phyloP scores from a whole-genome alignment of 2,888 invertebrate genomes.

The Drosophila acutilabella region DNA sequence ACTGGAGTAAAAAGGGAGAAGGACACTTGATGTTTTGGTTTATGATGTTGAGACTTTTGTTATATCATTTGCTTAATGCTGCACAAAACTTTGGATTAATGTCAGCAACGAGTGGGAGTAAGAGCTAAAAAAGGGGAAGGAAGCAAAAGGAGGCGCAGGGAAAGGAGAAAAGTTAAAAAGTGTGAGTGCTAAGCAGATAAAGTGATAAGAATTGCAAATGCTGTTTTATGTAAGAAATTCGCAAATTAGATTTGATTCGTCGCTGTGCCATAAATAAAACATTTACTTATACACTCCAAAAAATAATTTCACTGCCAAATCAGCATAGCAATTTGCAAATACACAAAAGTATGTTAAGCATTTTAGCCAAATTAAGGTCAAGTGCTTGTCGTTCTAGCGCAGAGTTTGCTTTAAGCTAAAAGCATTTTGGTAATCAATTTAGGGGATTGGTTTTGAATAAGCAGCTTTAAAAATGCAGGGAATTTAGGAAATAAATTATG shows the following conservation, averaged over 20 bases:
- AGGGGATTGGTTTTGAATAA: too few relatives aligned
- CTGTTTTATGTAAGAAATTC: constrained; percentile 21
- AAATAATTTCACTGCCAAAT: not conserved
- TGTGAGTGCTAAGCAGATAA: not conserved
- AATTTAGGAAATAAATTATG: too few relatives aligned
- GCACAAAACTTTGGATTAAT: constrained; percentile 26
- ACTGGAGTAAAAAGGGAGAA: not conserved
- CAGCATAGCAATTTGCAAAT: too few relatives aligned
- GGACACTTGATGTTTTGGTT: constrained; percentile 13
- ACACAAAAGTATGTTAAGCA: too few relatives aligned
- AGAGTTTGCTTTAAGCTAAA: too few relatives aligned
- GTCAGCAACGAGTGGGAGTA: not conserved
- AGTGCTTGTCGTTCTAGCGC: too few relatives aligned
- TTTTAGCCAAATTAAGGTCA: too few relatives aligned
- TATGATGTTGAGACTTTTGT: constrained; percentile 22
- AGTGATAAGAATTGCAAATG: constrained; percentile 23
- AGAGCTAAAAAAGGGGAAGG: not conserved
- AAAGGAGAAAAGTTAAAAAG: not conserved
- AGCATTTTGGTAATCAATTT: too few relatives aligned
- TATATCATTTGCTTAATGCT: constrained; percentile 25
- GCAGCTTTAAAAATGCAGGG: too few relatives aligned
- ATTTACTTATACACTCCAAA: not conserved
- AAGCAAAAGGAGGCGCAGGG: not conserved
- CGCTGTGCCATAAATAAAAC: constrained; percentile 1
- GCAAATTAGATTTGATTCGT: constrained; percentile 20